These are phyloP conservation scores for Vulpes lagopus DNA, from an alignment of 2,113 vertebrate species.

Conservation along the genomic window DNA sequence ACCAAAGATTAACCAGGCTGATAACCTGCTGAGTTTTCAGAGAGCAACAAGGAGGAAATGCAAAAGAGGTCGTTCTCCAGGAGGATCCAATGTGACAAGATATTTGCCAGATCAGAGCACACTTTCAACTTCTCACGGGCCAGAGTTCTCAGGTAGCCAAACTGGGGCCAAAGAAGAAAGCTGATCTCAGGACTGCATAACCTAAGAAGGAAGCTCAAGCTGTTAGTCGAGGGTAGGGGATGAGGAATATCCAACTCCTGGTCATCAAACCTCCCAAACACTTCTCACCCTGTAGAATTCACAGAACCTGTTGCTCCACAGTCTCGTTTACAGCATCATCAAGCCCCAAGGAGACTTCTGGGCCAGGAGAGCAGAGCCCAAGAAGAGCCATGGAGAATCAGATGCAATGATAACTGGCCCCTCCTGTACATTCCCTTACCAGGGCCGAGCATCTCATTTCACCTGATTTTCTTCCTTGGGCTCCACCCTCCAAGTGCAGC, in stretches of 20 bases:
- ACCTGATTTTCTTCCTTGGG: neutral
- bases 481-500: neutral
- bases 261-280: neutral
- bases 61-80: slow-evolving; percentile 21
- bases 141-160: neutral
- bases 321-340: neutral
- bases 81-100: neutral
- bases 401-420: accelerated
- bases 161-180: neutral
- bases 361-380: neutral
- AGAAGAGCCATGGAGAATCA: neutral
- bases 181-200: neutral
- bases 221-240: neutral
- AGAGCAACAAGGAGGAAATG: slow-evolving; percentile 5
- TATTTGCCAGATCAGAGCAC: neutral
- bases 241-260: accelerated
- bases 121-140: neutral
- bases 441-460: neutral
- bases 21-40: neutral
- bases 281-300: neutral
- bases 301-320: neutral
- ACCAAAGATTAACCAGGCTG: neutral
- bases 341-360: neutral
- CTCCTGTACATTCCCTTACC: neutral
- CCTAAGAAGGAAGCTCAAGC: neutral